Evolutionary conservation across 2,888 invertebrate genomes (phyloP).

Genomic region (Lottia gigantea): DNA sequence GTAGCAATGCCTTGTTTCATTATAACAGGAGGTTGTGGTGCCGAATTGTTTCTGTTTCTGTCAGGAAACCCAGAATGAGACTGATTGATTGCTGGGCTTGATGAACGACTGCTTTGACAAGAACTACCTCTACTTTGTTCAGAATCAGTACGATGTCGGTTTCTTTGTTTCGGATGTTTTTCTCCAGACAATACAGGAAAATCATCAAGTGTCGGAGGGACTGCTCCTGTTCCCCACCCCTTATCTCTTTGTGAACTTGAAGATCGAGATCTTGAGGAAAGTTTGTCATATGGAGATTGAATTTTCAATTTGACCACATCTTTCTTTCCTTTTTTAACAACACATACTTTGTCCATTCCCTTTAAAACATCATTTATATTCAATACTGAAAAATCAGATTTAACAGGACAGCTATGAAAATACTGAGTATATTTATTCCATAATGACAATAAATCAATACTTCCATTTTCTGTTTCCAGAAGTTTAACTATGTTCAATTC

Average conservation of each 20-base stretch:
- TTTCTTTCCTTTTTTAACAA: not conserved
- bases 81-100: too few relatives aligned
- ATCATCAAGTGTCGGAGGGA: not conserved
- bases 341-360: constrained; percentile 12
- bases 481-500: constrained; percentile 12
- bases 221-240: not conserved
- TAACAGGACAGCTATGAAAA: constrained; percentile 6
- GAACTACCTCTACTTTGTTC: too few relatives aligned
- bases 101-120: too few relatives aligned
- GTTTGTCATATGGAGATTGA: too few relatives aligned
- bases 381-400: constrained; percentile 15
- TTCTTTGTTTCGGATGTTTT: too few relatives aligned
- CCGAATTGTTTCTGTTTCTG: not conserved
- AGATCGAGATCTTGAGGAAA: too few relatives aligned
- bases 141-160: too few relatives aligned
- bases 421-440: constrained; percentile 12
- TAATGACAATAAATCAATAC: not conserved
- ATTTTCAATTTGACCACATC: too few relatives aligned
- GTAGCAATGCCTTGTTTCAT: too few relatives aligned
- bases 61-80: too few relatives aligned
- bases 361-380: constrained; percentile 21
- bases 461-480: constrained; percentile 14
- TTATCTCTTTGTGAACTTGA: not conserved
- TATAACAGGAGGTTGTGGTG: not conserved
- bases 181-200: too few relatives aligned